Percentiles rank a stretch among this genome's conserved stretches.
phyloP scores from a whole-genome alignment of 2,888 invertebrate genomes.

The Eupithecia inturbata region DNA sequence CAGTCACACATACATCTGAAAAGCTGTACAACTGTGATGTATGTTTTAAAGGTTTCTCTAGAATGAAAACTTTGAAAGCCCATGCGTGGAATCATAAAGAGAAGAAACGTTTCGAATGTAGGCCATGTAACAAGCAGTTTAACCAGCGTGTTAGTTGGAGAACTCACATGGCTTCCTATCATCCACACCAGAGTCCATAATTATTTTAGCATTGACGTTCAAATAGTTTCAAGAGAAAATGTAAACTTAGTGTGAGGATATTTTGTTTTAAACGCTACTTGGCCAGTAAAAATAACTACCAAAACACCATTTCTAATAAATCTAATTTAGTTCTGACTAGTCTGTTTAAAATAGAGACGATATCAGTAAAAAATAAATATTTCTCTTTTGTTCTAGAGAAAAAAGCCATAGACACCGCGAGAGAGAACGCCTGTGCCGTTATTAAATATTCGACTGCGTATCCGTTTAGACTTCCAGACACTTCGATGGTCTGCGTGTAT shows the following conservation, averaged over 20 bases:
- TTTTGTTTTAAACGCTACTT: not conserved
- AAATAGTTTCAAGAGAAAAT: not conserved
- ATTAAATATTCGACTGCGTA: slow-evolving; percentile 60
- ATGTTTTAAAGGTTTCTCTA: slow-evolving; percentile 38
- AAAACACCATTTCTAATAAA: not conserved
- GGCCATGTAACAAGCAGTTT: slow-evolving; percentile 40
- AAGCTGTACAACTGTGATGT: slow-evolving; percentile 38
- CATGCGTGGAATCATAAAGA: slow-evolving; percentile 41
- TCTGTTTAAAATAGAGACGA: slow-evolving; percentile 19
- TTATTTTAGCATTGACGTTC: slow-evolving; percentile 1
- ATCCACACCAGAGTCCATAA: slow-evolving; percentile 38
- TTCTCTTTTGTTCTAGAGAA: slow-evolving; percentile 65
- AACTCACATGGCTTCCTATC: slow-evolving; percentile 43
- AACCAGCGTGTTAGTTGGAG: slow-evolving; percentile 44
- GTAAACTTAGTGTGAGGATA: not conserved
- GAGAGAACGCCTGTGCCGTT: slow-evolving; percentile 57
- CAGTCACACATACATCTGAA: slow-evolving; percentile 37
- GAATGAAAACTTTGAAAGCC: slow-evolving; percentile 36
- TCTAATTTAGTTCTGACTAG: not conserved
- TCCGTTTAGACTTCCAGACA: slow-evolving; percentile 62
- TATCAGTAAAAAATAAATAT: slow-evolving; percentile 44
- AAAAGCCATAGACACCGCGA: slow-evolving; percentile 52
- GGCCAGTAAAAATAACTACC: not conserved
- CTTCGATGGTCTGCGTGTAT: slow-evolving; percentile 58
- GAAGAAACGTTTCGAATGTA: slow-evolving; percentile 40